These are phyloP conservation scores for Caenorhabditis tropicalis DNA, from an alignment of 1,140 invertebrate genomes.

Conservation along the genomic window DNA sequence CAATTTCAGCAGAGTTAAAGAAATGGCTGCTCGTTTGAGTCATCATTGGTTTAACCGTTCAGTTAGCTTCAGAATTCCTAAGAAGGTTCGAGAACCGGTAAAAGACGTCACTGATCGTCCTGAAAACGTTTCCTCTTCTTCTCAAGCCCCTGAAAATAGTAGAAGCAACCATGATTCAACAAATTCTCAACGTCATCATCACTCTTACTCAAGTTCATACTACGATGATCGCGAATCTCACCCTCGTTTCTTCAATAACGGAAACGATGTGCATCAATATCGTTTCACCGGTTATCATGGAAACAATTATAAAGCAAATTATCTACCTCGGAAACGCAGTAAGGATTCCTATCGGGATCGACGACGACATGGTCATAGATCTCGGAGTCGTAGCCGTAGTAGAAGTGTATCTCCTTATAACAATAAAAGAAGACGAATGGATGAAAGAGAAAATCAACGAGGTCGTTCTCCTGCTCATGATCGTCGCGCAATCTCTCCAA, in stretches of 20 bases:
- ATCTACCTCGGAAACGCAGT: not conserved
- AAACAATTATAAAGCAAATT: constrained; percentile 13
- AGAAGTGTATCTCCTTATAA: not conserved
- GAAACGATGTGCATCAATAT: constrained; percentile 28
- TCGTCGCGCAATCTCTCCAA: not conserved
- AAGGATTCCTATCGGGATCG: constrained; percentile 15
- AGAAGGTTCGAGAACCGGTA: not conserved
- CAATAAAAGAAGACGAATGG: not conserved
- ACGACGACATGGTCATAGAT: not conserved
- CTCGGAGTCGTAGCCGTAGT: not conserved
- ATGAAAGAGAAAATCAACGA: not conserved
- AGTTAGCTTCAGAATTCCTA: constrained; percentile 41
- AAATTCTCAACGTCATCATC: not conserved
- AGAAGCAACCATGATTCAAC: not conserved
- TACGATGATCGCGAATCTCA: constrained; percentile 4
- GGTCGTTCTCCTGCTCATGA: not conserved
- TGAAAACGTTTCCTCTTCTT: too few relatives aligned
- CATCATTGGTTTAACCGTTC: constrained; percentile 21
- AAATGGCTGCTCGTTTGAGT: constrained; percentile 2
- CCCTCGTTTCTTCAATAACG: constrained; percentile 5
- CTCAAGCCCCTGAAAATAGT: not conserved
- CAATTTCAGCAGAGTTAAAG: constrained; percentile 8
- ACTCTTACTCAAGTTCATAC: not conserved
- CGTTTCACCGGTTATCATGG: constrained; percentile 21
- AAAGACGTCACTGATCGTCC: not conserved